These are phyloP conservation scores for Myotis myotis DNA, from an alignment of 2,797 vertebrate species.

Conservation along the genomic window DNA sequence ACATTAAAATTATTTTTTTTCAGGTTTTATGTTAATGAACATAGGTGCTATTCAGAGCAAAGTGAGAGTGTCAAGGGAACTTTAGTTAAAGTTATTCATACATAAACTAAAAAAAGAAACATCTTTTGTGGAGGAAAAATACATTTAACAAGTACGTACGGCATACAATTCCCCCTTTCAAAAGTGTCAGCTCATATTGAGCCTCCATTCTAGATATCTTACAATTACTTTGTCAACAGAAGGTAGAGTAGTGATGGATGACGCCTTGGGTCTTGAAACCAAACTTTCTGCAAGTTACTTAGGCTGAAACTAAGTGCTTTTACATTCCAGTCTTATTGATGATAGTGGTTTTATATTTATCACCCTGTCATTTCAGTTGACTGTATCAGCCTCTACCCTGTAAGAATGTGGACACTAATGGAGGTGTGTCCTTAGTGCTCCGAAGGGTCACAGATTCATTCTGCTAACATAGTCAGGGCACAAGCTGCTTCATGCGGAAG, in stretches of 20 bases:
- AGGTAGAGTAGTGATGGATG: constrained; percentile 89
- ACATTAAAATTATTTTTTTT: constrained; percentile 91
- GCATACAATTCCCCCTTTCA: constrained; percentile 90
- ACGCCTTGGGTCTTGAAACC: constrained; percentile 88
- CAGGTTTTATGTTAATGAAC: constrained; percentile 91
- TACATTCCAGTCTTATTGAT: constrained; percentile 91
- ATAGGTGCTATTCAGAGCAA: constrained; percentile 89
- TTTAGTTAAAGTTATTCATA: constrained; percentile 90
- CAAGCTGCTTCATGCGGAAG: constrained; percentile 62
- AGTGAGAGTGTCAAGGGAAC: constrained; percentile 90
- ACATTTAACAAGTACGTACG: constrained; percentile 90
- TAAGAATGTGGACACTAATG: constrained; percentile 90
- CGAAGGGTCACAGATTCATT: constrained; percentile 87
- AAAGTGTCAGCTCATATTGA: constrained; percentile 90
- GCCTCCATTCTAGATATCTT: constrained; percentile 89
- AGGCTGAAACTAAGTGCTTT: constrained; percentile 93
- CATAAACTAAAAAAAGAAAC: constrained; percentile 90
- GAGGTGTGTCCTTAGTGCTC: constrained; percentile 88
- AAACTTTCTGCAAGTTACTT: constrained; percentile 91
- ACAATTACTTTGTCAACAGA: constrained; percentile 91
- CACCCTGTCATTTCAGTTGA: constrained; percentile 91
- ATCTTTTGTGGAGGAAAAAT: constrained; percentile 88
- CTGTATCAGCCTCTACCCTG: constrained; percentile 87
- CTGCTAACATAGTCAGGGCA: constrained; percentile 82
- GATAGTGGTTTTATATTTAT: constrained; percentile 92